These are phyloP conservation scores for Eledone cirrhosa DNA, from an alignment of 2,888 invertebrate genomes.

Conservation along the genomic window DNA sequence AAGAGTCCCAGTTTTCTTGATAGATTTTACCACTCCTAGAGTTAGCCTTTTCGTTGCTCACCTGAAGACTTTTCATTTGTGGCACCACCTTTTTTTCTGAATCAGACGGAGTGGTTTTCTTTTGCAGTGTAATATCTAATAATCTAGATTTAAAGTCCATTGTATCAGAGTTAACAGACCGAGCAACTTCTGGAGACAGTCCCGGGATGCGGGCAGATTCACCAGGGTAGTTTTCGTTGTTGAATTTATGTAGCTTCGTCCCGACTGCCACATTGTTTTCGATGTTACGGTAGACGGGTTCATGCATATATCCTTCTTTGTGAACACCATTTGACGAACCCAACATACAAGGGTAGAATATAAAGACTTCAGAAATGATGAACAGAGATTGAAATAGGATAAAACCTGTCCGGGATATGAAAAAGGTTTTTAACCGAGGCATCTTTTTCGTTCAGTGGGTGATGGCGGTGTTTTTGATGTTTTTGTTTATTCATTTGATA, in stretches of 20 bases:
- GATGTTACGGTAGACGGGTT: background rate
- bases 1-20: slow-evolving; percentile 64
- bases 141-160: background rate
- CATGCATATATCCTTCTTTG: background rate
- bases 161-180: no score
- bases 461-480: no score
- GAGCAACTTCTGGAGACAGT: no score
- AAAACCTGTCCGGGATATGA: slow-evolving; percentile 14
- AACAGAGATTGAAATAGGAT: slow-evolving; percentile 11
- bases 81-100: no score
- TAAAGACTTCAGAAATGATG: slow-evolving; percentile 15
- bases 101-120: background rate
- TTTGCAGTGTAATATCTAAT: background rate
- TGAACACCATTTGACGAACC: background rate
- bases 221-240: background rate
- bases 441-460: background rate
- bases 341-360: slow-evolving; percentile 22
- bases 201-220: background rate
- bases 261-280: background rate
- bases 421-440: background rate
- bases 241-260: background rate
- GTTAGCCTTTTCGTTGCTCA: background rate
- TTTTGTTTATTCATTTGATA: no score
- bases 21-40: slow-evolving; percentile 30
- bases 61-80: no score